phyloP scores from a whole-genome alignment of 2,113 vertebrate species.

The Todiramphus chloris region DNA sequence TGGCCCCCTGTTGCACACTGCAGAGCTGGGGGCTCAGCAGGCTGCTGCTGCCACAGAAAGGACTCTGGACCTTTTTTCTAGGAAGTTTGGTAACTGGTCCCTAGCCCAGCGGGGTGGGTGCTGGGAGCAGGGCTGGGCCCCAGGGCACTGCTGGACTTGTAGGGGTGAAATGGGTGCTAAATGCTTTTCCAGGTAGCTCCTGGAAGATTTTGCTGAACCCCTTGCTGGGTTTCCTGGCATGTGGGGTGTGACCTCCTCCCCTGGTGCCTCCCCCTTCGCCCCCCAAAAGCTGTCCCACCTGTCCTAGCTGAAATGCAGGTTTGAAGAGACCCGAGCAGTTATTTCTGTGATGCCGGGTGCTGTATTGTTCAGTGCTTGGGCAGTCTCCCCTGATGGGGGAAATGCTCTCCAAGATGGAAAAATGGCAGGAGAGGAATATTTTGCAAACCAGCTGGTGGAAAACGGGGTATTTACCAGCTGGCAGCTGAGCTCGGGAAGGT shows the following conservation, averaged over 20 bases:
- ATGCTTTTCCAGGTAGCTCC: background rate
- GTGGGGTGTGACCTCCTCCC: fast-evolving
- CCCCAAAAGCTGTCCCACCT: background rate
- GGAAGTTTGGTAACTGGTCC: background rate
- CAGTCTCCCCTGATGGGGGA: background rate
- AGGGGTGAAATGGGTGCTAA: no score
- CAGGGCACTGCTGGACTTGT: fast-evolving
- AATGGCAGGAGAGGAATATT: background rate
- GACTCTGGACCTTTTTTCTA: background rate
- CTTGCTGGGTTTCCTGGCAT: background rate
- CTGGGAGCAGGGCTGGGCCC: background rate
- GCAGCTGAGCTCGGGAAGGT: slow-evolving; percentile 9
- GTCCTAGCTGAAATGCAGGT: background rate
- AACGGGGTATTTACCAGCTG: slow-evolving; percentile 15
- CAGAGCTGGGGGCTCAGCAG: no score
- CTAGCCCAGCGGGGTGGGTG: background rate
- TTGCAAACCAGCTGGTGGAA: slow-evolving; percentile 13
- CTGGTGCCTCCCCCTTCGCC: background rate
- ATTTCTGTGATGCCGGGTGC: fast-evolving
- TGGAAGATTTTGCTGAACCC: background rate
- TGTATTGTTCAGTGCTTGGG: background rate
- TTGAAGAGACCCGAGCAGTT: background rate
- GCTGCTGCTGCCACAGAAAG: background rate
- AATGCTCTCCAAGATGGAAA: background rate
- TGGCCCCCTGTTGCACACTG: fast-evolving